These are phyloP conservation scores for Matsumyia berberina DNA, from an alignment of 2,888 invertebrate genomes.

Conservation along the genomic window DNA sequence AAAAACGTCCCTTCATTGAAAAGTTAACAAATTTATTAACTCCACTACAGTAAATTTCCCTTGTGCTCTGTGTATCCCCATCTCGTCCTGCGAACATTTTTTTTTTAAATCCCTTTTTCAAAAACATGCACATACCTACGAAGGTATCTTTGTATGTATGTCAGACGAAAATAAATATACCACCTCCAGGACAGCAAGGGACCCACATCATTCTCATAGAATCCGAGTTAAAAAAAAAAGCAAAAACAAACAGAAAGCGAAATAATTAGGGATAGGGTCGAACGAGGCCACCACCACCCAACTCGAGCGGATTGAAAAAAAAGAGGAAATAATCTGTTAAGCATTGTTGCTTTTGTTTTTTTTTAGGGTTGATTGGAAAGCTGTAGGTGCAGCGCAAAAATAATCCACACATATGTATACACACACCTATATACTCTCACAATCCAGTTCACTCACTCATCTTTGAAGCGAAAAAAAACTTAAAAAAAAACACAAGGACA, in stretches of 20 bases:
- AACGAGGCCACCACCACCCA: slow-evolving; percentile 22
- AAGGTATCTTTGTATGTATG: neutral
- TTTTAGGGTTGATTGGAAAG: neutral
- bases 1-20: no score
- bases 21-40: slow-evolving; percentile 1
- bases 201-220: slow-evolving; percentile 17
- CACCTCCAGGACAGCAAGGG: slow-evolving; percentile 2
- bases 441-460: slow-evolving; percentile 44
- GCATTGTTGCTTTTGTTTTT: slow-evolving; percentile 43
- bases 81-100: neutral
- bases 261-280: slow-evolving; percentile 29
- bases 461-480: slow-evolving; percentile 40
- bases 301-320: slow-evolving; percentile 25
- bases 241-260: slow-evolving; percentile 24
- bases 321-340: slow-evolving; percentile 42
- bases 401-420: slow-evolving; percentile 19
- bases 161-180: slow-evolving; percentile 13
- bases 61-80: neutral
- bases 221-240: neutral
- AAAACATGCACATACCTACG: neutral
- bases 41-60: neutral
- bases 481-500: slow-evolving; percentile 59
- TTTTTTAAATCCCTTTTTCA: neutral
- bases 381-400: slow-evolving; percentile 40
- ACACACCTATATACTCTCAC: slow-evolving; percentile 13